Conservation (phyloP, 2,797 vertebrate genomes). For the Parambassis ranga region DNA sequence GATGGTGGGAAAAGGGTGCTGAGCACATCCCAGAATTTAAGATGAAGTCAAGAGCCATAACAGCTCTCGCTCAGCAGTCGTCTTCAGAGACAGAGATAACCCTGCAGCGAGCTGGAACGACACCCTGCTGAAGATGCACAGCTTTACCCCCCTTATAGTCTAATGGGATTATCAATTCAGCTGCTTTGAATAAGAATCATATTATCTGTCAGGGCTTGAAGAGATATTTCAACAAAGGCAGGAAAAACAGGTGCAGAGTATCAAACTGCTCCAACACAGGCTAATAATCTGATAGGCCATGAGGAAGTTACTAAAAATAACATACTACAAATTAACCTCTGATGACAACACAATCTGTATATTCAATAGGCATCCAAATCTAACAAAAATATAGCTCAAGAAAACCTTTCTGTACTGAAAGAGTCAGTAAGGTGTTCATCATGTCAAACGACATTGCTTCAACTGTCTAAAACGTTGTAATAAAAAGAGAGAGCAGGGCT, state of each 20-base stretch:
- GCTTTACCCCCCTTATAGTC: conserved; percentile 34
- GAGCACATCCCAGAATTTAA: conserved; percentile 25
- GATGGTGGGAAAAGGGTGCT: conserved; percentile 31
- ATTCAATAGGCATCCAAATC: too few relatives aligned
- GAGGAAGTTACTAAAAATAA: neutral
- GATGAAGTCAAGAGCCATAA: conserved; percentile 13
- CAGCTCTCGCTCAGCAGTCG: conserved; percentile 37
- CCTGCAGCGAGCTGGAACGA: conserved; percentile 41
- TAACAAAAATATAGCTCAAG: too few relatives aligned
- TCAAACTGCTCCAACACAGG: conserved; percentile 3
- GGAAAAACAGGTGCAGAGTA: conserved; percentile 17
- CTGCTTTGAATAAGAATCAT: conserved; percentile 56
- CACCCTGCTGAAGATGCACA: conserved; percentile 41
- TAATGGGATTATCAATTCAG: conserved; percentile 65
- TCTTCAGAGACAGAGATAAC: conserved; percentile 54
- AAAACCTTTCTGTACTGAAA: too few relatives aligned
- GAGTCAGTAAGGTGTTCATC: too few relatives aligned
- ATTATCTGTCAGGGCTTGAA: conserved; percentile 39
- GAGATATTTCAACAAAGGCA: conserved; percentile 45
- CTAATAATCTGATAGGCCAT: conserved; percentile 9
- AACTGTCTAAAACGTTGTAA: too few relatives aligned
- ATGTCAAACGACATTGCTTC: too few relatives aligned
- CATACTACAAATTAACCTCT: neutral
- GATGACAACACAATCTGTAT: neutral
- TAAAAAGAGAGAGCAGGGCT: too few relatives aligned